phyloP scores from a whole-genome alignment of 2,888 invertebrate species.

The Thelaira solivaga region DNA sequence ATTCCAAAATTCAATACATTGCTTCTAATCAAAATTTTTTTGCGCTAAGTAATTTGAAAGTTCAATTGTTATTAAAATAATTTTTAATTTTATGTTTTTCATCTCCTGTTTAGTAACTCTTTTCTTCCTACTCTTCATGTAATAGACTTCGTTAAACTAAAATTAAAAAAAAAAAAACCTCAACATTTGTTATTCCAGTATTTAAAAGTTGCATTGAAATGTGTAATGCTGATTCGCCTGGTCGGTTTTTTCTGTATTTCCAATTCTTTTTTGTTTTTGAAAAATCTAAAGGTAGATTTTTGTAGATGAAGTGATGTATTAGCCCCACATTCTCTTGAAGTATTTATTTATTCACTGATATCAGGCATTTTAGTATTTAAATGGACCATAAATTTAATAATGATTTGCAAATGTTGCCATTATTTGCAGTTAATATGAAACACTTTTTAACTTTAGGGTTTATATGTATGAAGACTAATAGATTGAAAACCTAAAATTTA shows the following conservation, averaged over 20 bases:
- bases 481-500: no score
- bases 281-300: constrained; percentile 11
- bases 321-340: constrained; percentile 12
- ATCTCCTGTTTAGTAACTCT: neutral
- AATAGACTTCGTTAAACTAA: constrained; percentile 9
- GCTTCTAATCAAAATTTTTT: no score
- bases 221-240: neutral
- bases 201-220: neutral
- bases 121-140: neutral
- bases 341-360: neutral
- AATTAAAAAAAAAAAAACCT: neutral
- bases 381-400: neutral
- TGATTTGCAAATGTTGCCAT: constrained; percentile 23
- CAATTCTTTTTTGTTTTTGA: constrained; percentile 12
- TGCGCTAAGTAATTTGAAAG: no score
- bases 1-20: no score
- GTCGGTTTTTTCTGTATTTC: neutral
- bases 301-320: constrained; percentile 1
- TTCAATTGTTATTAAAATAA: no score
- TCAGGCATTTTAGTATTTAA: neutral
- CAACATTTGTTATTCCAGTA: neutral
- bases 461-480: no score
- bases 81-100: no score
- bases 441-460: no score
- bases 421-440: neutral